Evolutionary conservation across 2,797 vertebrate species (phyloP).

Genomic region (Danionella dracula): DNA sequence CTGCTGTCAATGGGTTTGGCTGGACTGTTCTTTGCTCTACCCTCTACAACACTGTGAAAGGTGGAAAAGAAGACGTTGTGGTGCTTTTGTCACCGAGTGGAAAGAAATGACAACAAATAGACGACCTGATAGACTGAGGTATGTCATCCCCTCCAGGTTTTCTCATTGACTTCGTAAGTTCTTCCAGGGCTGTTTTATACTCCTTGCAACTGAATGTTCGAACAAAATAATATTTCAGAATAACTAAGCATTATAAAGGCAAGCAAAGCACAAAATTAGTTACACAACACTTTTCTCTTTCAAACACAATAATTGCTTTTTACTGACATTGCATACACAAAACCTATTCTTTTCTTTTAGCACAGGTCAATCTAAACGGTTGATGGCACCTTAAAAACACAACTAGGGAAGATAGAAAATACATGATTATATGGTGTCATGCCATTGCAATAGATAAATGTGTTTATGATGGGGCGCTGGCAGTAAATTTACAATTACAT

Average conservation of each 20-base stretch:
- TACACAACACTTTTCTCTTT: too few species aligned
- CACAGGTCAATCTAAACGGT: too few species aligned
- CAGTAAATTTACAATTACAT: too few species aligned
- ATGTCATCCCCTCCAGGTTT: constrained; percentile 75
- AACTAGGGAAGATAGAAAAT: too few species aligned
- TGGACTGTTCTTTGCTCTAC: constrained; percentile 81
- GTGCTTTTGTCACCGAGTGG: background rate
- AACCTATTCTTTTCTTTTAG: too few species aligned
- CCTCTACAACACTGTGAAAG: constrained; percentile 71
- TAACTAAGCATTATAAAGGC: background rate
- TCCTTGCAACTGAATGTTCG: constrained; percentile 83
- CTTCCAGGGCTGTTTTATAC: constrained; percentile 92
- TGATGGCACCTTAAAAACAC: too few species aligned
- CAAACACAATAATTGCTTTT: too few species aligned
- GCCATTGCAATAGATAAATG: too few species aligned
- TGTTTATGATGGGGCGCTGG: too few species aligned
- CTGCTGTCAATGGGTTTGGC: constrained; percentile 74
- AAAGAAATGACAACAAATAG: background rate
- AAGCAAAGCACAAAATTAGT: too few species aligned
- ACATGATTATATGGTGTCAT: too few species aligned
- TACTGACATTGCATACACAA: too few species aligned
- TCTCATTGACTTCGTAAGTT: constrained; percentile 75
- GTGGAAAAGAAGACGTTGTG: background rate
- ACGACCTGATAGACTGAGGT: constrained; percentile 66
- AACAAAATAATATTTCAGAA: background rate